Conservation (phyloP, 2,113 vertebrate species). For the Cromileptes altivelis region DNA sequence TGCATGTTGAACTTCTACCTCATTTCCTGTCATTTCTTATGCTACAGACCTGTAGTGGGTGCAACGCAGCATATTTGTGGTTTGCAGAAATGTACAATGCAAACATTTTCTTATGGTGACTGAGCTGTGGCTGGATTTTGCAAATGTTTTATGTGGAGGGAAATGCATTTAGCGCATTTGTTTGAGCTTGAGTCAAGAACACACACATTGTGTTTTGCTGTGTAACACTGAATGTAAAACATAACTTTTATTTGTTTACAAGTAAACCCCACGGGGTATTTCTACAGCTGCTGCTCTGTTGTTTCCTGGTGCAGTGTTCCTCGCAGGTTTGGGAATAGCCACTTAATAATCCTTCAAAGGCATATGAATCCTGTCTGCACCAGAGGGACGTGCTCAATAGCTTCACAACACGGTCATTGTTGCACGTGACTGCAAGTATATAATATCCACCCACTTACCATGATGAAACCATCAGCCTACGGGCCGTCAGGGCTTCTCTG, state of each 20-base stretch:
- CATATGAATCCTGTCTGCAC: constrained; percentile 48
- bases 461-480: constrained; percentile 58
- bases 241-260: not conserved
- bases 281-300: not conserved
- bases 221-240: not conserved
- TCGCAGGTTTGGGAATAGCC: constrained; percentile 32
- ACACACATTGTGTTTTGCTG: not conserved
- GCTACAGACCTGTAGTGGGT: too few species aligned
- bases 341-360: constrained; percentile 55
- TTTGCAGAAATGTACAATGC: too few species aligned
- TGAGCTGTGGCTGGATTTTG: not conserved
- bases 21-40: too few species aligned
- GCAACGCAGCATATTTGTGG: too few species aligned
- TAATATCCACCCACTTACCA: constrained; percentile 55
- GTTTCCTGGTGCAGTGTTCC: constrained; percentile 9
- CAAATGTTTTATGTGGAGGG: not conserved
- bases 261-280: not conserved
- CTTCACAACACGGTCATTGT: constrained; percentile 57
- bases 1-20: too few species aligned
- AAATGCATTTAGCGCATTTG: not conserved
- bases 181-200: not conserved
- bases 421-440: constrained; percentile 38
- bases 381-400: constrained; percentile 24
- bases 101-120: too few species aligned
- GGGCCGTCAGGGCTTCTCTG: constrained; percentile 26